Evolutionary conservation across 1,140 invertebrate genomes (phyloP), one percentile per base, ranked within the genome.

Genomic region (Zelostemma sp.): DNA sequence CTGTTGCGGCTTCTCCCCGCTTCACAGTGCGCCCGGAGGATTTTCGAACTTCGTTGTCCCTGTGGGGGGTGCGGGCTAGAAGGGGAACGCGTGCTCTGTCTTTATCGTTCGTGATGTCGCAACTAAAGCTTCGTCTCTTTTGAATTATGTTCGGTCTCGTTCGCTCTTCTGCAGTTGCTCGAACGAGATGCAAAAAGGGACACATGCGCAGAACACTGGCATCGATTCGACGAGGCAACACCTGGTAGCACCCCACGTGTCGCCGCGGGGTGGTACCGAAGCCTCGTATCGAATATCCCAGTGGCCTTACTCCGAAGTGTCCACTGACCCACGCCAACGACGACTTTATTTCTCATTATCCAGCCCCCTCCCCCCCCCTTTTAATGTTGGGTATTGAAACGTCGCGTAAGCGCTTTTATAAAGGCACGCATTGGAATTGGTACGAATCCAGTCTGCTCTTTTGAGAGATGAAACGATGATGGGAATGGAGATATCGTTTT

Each of bases 191-290:
- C n/a, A 49, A 56, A 35, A 21, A 14, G 45, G 41, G 62, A 55
- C 80, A 72, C 80, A 73, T 81, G 81, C 80, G 77, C 74, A 28
- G 40, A 38, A 35, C 50, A 21, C 58, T 61, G 46, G 67, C 80
- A 83, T 82, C 80, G 81, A 83, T 78, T 78, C 80, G 76, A 68
- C 74, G 73, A 79, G 79, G 78, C 77, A 82, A 82, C 81, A 84
- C 80, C 80, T 84, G 80, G 81, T 75, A 77, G 75, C 72, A 48
- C 79, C 79, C 76, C 81, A 84, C 80, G 80, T 83, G 80, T 75
- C 80, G 71, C 59, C 68, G 68, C 72, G 72, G 78, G 75, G 78
- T 78, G 75, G 74, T 74, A 75, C 72, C 60, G 54, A 57, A 59
- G 67, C 70, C 57, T 45, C 40, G 47, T 82, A 81, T 81, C 73